Percentiles rank a stretch among this genome's conserved stretches.
These are phyloP conservation scores for Augiades crinisus DNA, from an alignment of 2,888 invertebrate genomes.

Conservation along the genomic window DNA sequence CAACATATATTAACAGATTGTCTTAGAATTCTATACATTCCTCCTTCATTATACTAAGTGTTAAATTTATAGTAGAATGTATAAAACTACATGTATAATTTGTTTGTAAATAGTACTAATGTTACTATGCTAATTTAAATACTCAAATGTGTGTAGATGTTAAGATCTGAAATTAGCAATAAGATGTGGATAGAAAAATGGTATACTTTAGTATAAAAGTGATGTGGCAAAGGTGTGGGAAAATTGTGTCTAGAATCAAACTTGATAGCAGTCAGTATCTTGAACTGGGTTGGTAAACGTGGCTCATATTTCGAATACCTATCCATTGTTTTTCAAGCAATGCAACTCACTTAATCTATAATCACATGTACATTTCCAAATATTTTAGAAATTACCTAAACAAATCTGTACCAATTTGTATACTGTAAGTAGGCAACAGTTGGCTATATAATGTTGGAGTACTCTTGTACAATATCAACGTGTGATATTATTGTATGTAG, in stretches of 20 bases:
- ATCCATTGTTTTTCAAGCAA: not conserved
- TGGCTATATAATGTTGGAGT: constrained; percentile 2
- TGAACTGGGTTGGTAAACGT: too few relatives aligned
- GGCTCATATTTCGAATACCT: not conserved
- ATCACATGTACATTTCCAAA: not conserved
- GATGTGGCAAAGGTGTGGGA: not conserved
- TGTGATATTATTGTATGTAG: constrained; percentile 65
- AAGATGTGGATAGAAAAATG: constrained; percentile 30
- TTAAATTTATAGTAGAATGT: not conserved
- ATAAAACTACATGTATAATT: not conserved
- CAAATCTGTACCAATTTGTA: not conserved
- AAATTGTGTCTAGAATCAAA: not conserved
- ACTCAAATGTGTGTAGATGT: not conserved
- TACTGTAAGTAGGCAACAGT: not conserved
- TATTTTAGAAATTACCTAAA: not conserved
- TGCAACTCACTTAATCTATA: too few relatives aligned
- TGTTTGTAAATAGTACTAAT: not conserved
- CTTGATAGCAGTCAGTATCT: not conserved
- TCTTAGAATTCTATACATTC: not conserved
- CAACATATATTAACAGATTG: too few relatives aligned
- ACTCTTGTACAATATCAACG: constrained; percentile 57
- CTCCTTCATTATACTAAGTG: not conserved
- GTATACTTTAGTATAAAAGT: not conserved
- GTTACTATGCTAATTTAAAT: not conserved
- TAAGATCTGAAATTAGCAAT: constrained; percentile 1